phyloP scores from a whole-genome alignment of 2,113 vertebrate species.

The Herpailurus yagouaroundi region DNA sequence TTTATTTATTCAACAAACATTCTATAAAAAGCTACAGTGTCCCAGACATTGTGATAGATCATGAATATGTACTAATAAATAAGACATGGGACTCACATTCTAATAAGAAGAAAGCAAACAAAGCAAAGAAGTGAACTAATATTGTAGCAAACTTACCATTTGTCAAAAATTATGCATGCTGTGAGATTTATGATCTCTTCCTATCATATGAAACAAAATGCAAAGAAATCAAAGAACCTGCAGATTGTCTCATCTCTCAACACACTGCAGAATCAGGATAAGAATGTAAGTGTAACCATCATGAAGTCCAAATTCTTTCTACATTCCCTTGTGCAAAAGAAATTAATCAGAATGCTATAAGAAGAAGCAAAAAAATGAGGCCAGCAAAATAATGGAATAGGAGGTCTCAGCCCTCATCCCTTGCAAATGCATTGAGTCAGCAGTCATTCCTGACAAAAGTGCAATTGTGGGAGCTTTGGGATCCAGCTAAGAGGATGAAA shows the following conservation, averaged over 20 bases:
- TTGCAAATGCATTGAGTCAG: not conserved
- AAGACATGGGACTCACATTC: not conserved
- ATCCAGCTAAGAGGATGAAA: not conserved
- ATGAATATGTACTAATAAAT: not conserved
- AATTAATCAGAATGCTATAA: not conserved
- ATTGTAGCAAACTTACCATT: not conserved
- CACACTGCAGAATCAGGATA: not conserved
- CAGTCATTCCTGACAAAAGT: not conserved
- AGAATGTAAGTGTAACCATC: not conserved
- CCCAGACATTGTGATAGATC: not conserved
- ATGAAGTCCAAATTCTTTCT: not conserved
- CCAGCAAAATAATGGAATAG: not conserved
- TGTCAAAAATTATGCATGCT: not conserved
- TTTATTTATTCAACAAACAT: not conserved
- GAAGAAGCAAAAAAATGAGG: not conserved
- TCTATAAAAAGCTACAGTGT: not conserved
- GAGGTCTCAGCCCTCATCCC: not conserved
- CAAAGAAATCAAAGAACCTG: not conserved
- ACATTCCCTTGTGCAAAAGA: not conserved
- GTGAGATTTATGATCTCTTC: not conserved
- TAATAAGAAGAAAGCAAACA: not conserved
- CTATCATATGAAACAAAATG: not conserved
- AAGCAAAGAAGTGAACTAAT: not conserved
- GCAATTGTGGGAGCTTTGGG: not conserved
- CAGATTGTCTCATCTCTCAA: not conserved